Percentiles rank a stretch among this genome's conserved stretches.
Conservation (phyloP, 2,797 vertebrate species). For the Nasua narica region DNA sequence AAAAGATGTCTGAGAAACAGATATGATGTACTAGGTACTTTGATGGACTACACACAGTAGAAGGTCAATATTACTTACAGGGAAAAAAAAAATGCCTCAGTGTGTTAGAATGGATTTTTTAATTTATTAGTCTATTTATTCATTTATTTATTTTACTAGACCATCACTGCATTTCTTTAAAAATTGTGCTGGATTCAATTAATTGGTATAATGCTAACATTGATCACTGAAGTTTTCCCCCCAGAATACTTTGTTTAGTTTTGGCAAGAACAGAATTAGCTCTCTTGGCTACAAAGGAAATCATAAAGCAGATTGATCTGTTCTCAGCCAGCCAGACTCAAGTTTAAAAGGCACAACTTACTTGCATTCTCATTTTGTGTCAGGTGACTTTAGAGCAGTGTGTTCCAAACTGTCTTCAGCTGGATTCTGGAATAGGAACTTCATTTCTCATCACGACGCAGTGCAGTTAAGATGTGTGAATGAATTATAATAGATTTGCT, state of each 20-base stretch:
- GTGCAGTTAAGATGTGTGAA: neutral
- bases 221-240: neutral
- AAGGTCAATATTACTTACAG: slow-evolving; percentile 83
- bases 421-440: neutral
- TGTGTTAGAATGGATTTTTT: neutral
- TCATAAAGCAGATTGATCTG: neutral
- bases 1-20: slow-evolving; percentile 70
- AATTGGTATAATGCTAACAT: neutral
- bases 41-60: slow-evolving; percentile 78
- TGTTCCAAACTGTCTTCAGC: neutral
- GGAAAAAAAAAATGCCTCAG: slow-evolving; percentile 73
- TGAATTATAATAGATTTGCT: neutral
- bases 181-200: neutral
- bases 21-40: slow-evolving; percentile 80
- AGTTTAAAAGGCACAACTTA: neutral
- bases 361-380: neutral
- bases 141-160: neutral
- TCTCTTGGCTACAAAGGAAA: neutral
- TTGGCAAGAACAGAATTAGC: neutral
- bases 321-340: neutral
- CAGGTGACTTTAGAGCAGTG: neutral
- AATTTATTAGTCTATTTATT: neutral
- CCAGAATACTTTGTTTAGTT: neutral
- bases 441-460: neutral
- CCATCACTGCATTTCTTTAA: neutral